Conservation (phyloP, 2,797 vertebrate genomes). For the Gymnopithys bicolor region DNA sequence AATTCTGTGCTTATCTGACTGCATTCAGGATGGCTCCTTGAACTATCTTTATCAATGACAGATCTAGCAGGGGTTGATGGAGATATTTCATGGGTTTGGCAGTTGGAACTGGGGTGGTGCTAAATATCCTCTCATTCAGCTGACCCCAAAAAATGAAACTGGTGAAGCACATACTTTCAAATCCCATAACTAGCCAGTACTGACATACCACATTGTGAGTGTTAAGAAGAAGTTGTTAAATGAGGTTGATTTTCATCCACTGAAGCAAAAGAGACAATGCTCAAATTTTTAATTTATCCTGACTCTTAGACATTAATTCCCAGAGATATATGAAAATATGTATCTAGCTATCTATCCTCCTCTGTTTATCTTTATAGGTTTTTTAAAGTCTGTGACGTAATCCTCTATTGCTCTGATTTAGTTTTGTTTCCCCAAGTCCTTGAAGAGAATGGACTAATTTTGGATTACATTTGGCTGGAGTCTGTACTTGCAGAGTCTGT, state of each 20-base stretch:
- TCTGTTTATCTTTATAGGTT: not conserved
- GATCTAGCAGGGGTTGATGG: constrained; percentile 53
- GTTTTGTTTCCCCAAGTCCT: not conserved
- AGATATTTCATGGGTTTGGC: constrained; percentile 32
- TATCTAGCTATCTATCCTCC: not conserved
- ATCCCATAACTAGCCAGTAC: constrained; percentile 56
- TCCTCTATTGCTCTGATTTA: not conserved
- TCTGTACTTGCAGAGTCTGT: not conserved
- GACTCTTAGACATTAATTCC: not conserved
- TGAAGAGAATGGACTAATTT: not conserved
- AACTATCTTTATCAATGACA: constrained; percentile 40
- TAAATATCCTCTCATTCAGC: not conserved
- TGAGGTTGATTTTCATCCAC: not conserved
- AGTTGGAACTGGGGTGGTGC: not conserved
- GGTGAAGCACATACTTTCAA: constrained; percentile 48
- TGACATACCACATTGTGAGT: not conserved
- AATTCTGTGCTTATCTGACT: constrained; percentile 26
- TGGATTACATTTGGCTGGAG: not conserved
- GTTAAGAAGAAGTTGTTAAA: constrained; percentile 12
- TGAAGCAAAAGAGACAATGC: not conserved
- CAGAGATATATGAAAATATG: not conserved
- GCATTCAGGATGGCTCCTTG: constrained; percentile 9
- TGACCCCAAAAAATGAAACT: constrained; percentile 57
- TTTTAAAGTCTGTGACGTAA: constrained; percentile 8
- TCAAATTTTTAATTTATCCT: not conserved